Evolutionary conservation across 2,113 vertebrate genomes (phyloP).

Genomic region (Numenius arquata): DNA sequence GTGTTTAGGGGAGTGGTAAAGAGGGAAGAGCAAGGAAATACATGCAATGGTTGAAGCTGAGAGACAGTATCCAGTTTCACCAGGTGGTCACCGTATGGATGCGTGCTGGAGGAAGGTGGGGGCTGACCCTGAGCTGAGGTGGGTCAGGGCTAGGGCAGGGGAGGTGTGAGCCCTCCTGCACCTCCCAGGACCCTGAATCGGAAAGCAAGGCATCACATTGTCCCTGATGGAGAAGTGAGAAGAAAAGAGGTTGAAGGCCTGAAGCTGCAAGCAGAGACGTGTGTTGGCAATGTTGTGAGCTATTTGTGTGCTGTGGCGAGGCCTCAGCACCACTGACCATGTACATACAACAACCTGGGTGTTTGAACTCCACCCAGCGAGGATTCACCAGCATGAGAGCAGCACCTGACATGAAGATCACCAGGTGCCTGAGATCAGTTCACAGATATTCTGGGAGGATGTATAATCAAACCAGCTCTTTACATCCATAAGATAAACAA

Average conservation of each 20-base stretch:
- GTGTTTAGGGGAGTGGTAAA: neutral
- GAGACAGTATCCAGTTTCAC: neutral
- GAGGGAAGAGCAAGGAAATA: neutral
- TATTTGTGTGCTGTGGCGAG: neutral
- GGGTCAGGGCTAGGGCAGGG: neutral
- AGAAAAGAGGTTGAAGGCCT: neutral
- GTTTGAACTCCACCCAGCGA: neutral
- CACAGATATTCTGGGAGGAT: neutral
- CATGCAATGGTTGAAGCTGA: neutral
- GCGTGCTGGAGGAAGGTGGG: neutral
- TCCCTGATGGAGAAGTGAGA: neutral
- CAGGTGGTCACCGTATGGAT: neutral
- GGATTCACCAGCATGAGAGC: neutral
- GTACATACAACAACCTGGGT: neutral
- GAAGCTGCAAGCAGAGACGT: neutral
- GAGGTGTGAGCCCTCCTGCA: neutral
- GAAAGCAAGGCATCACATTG: neutral
- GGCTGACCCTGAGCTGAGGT: neutral
- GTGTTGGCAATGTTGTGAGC: neutral
- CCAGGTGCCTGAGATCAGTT: neutral
- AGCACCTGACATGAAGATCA: slow-evolving; percentile 5
- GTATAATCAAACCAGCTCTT: neutral
- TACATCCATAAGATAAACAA: neutral
- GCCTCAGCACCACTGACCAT: neutral
- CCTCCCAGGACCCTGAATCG: neutral